phyloP scores from a whole-genome alignment of 2,113 vertebrate species.

The Cromileptes altivelis region DNA sequence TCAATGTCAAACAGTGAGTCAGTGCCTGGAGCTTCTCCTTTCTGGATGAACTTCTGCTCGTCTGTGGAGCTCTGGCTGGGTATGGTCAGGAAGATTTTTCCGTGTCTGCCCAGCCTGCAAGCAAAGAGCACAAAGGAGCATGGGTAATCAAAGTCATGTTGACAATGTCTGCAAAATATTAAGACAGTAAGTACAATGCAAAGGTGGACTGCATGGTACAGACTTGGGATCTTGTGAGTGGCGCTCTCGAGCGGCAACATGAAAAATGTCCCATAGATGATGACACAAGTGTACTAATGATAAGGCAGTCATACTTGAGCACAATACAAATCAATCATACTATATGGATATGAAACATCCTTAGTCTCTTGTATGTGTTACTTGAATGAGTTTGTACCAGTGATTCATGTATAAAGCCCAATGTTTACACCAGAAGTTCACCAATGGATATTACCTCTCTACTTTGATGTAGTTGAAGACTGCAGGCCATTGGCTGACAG shows the following conservation, averaged over 20 bases:
- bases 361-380: neutral
- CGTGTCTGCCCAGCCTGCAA: conserved; percentile 92
- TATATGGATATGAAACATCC: no score
- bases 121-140: conserved; percentile 12
- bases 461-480: conserved; percentile 97
- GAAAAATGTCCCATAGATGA: no score
- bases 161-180: no score
- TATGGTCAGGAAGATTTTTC: conserved; percentile 94
- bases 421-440: neutral
- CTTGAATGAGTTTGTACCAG: neutral
- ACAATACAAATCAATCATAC: no score
- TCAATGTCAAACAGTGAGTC: conserved; percentile 93
- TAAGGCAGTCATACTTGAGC: no score
- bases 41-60: conserved; percentile 99
- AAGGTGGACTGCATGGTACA: no score
- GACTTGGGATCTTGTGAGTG: no score
- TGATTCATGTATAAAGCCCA: neutral
- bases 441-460: conserved; percentile 88
- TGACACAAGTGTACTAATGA: no score
- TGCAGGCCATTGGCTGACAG: conserved; percentile 95
- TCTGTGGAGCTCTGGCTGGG: conserved; percentile 91
- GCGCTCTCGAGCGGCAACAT: no score
- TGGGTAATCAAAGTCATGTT: neutral
- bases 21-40: conserved; percentile 88
- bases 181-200: no score